phyloP scores from a whole-genome alignment of 2,113 vertebrate species.

The Epinephelus fuscoguttatus region DNA sequence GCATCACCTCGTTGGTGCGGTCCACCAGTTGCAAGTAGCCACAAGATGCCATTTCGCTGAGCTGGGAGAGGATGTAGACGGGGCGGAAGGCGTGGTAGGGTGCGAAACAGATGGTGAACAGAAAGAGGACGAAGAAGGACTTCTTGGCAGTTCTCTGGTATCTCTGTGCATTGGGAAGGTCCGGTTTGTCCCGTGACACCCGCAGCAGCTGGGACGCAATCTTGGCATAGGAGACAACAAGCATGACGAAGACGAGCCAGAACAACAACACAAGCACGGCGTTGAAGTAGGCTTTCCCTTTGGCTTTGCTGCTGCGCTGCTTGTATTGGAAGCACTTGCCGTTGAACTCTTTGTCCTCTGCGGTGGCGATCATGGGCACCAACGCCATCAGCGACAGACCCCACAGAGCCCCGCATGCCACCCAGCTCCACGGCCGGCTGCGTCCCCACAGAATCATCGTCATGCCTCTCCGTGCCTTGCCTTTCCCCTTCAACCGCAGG shows the following conservation, averaged over 20 bases:
- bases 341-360: constrained; percentile 53
- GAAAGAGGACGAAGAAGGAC: constrained; percentile 92
- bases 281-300: constrained; percentile 88
- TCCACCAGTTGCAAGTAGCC: constrained; percentile 77
- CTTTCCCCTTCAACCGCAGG: constrained; percentile 81
- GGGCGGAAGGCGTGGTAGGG: constrained; percentile 92
- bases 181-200: constrained; percentile 85
- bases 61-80: constrained; percentile 88
- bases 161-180: constrained; percentile 88
- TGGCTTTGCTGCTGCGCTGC: constrained; percentile 67
- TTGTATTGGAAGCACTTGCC: constrained; percentile 89
- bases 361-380: constrained; percentile 79
- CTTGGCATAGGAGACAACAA: constrained; percentile 89
- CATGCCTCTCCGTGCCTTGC: constrained; percentile 58
- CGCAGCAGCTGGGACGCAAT: constrained; percentile 87
- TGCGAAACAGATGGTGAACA: constrained; percentile 92
- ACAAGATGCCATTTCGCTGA: constrained; percentile 63
- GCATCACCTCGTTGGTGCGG: constrained; percentile 90
- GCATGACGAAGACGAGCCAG: constrained; percentile 89
- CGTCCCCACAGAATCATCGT: constrained; percentile 68
- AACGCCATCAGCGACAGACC: constrained; percentile 76
- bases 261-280: constrained; percentile 84
- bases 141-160: constrained; percentile 88
- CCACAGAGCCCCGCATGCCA: constrained; percentile 86
- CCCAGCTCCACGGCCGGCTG: constrained; percentile 63